Percentiles rank a stretch among this genome's conserved stretches.
Evolutionary conservation across 92 coral and sea anemone species (phyloP).

Genomic region (Isaurus tuberculatus): DNA sequence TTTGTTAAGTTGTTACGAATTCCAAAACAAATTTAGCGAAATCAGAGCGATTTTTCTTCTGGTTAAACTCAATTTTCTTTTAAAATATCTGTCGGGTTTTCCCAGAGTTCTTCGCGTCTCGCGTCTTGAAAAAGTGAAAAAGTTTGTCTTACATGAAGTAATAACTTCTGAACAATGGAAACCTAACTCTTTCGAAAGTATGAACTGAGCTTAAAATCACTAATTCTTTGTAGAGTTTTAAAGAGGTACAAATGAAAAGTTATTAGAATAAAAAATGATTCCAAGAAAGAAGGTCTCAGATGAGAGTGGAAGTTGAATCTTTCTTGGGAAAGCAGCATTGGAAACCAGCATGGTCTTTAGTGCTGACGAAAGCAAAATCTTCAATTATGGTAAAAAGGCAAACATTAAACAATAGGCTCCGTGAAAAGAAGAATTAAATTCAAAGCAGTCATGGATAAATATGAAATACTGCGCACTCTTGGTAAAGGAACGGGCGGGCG

Average conservation of each 20-base stretch:
- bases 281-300: neutral
- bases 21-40: neutral
- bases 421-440: neutral
- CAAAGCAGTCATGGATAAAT: constrained; percentile 70
- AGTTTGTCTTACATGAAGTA: constrained; percentile 20
- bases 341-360: neutral
- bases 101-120: constrained; percentile 31
- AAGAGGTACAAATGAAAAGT: too few species aligned
- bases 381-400: neutral
- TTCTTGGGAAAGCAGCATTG: neutral
- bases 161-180: neutral
- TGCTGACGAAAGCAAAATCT: neutral
- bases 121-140: neutral
- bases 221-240: too few species aligned
- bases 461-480: constrained; percentile 72
- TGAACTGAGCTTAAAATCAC: too few species aligned
- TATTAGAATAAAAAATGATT: too few species aligned
- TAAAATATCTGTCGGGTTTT: neutral
- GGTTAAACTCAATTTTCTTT: neutral
- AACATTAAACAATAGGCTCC: neutral
- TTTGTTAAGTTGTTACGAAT: neutral
- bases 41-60: neutral
- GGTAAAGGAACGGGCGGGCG: constrained; percentile 93
- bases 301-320: neutral
- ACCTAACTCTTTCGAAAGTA: too few species aligned